phyloP scores from a whole-genome alignment of 64 coral and sea anemone genomes.

The Anthopleura sola region DNA sequence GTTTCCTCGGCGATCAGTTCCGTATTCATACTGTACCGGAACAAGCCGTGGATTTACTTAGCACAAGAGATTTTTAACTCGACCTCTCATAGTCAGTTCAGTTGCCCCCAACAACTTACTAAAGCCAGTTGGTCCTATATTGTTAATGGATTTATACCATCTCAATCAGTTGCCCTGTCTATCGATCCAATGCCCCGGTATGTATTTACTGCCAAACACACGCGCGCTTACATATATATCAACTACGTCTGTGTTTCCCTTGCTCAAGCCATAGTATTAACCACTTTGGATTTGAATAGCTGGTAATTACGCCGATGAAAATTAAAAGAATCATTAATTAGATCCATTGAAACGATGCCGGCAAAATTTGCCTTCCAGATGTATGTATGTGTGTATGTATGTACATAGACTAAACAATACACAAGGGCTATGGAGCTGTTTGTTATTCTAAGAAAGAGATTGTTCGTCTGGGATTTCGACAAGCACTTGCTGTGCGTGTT shows the following conservation, averaged over 20 bases:
- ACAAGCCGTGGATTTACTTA: not conserved
- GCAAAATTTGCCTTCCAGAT: not conserved
- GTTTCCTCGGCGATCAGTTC: not conserved
- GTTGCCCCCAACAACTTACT: not conserved
- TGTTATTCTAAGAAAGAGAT: slow-evolving; percentile 45
- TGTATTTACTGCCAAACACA: not conserved
- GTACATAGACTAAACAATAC: slow-evolving; percentile 11
- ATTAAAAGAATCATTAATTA: slow-evolving; percentile 77
- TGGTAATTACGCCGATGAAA: slow-evolving; percentile 63
- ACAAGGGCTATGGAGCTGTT: not conserved
- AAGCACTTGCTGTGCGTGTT: slow-evolving; percentile 17
- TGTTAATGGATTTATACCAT: slow-evolving; percentile 2
- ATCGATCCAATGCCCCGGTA: not conserved
- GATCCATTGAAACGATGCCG: slow-evolving; percentile 48
- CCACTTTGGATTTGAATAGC: slow-evolving; percentile 72
- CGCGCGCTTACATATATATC: not conserved
- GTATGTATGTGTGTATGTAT: slow-evolving; percentile 40
- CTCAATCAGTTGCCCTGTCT: not conserved
- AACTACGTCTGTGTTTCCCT: not conserved
- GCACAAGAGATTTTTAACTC: slow-evolving; percentile 7
- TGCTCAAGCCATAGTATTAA: slow-evolving; percentile 39
- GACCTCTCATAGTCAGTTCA: not conserved
- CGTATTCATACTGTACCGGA: not conserved
- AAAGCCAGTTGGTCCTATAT: not conserved
- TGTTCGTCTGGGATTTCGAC: slow-evolving; percentile 1